A percentile compares a stretch with the other conserved stretches of the same genome.
These are phyloP conservation scores for Rosalia funebris DNA, from an alignment of 2,888 invertebrate genomes.

Conservation along the genomic window DNA sequence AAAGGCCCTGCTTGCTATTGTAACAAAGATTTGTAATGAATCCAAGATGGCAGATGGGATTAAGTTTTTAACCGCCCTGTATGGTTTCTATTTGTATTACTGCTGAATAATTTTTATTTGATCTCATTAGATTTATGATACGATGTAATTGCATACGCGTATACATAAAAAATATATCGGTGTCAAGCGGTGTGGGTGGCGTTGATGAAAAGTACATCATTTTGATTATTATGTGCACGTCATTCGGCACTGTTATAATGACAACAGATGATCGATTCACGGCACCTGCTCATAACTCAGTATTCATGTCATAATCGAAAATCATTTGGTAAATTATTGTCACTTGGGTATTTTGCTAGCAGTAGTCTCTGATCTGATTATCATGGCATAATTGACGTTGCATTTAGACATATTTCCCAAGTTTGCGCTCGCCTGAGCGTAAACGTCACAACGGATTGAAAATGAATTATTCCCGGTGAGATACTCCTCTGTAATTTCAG, in stretches of 20 bases:
- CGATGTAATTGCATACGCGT: too few species aligned
- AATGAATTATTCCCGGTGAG: neutral
- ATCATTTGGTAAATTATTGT: conserved; percentile 24
- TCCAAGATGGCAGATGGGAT: too few species aligned
- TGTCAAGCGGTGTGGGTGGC: too few species aligned
- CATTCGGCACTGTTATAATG: conserved; percentile 15
- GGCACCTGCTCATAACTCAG: conserved; percentile 14
- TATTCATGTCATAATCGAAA: conserved; percentile 17
- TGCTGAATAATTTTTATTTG: neutral
- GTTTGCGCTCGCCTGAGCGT: neutral
- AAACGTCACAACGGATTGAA: neutral
- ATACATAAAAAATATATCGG: too few species aligned
- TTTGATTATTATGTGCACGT: neutral
- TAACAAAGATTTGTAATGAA: too few species aligned
- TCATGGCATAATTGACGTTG: conserved; percentile 10
- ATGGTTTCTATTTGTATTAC: neutral
- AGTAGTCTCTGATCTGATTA: neutral
- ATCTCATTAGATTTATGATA: neutral
- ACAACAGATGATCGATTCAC: conserved; percentile 23
- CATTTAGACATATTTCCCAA: conserved; percentile 27
- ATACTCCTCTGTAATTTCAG: too few species aligned
- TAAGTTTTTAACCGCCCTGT: neutral
- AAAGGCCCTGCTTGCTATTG: too few species aligned
- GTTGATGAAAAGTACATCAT: neutral
- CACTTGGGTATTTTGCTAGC: conserved; percentile 13